A percentile compares a stretch with the other conserved stretches of the same genome.
These are phyloP conservation scores for Helostoma temminkii DNA, from an alignment of 2,797 vertebrate species.

Conservation along the genomic window DNA sequence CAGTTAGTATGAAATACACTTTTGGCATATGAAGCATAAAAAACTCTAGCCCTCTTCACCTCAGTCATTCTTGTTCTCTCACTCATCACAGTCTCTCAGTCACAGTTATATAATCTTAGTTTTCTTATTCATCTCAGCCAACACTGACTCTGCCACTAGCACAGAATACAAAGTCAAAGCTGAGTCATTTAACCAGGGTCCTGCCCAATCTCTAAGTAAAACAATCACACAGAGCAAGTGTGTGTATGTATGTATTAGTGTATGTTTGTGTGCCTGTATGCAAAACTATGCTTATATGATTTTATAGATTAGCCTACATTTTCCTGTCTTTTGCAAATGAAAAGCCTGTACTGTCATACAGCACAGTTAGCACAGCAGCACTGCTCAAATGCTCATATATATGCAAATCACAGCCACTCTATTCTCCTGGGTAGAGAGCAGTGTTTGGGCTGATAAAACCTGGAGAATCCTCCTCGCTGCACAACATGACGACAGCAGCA, in stretches of 20 bases:
- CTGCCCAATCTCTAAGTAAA: slow-evolving; percentile 32
- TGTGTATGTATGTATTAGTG: slow-evolving; percentile 3
- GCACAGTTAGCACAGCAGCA: slow-evolving; percentile 40
- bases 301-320: slow-evolving; percentile 18
- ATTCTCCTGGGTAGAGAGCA: slow-evolving; percentile 53
- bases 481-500: slow-evolving; percentile 47
- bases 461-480: slow-evolving; percentile 48
- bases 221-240: slow-evolving; percentile 10
- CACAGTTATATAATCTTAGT: slow-evolving; percentile 57
- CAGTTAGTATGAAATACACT: slow-evolving; percentile 16
- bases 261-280: slow-evolving; percentile 14
- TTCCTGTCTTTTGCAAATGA: slow-evolving; percentile 37
- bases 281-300: slow-evolving; percentile 8
- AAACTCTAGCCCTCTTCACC: not conserved
- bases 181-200: slow-evolving; percentile 58
- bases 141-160: slow-evolving; percentile 43
- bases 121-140: slow-evolving; percentile 61
- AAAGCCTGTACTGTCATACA: slow-evolving; percentile 37
- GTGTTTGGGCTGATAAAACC: slow-evolving; percentile 66
- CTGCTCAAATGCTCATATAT: slow-evolving; percentile 64
- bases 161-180: slow-evolving; percentile 67
- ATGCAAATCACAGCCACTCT: slow-evolving; percentile 72
- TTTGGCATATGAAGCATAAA: slow-evolving; percentile 15
- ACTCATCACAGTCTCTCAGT: slow-evolving; percentile 38
- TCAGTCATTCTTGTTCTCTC: slow-evolving; percentile 17